These are phyloP conservation scores for Megalopta genalis DNA, from an alignment of 1,140 invertebrate species.

Conservation along the genomic window DNA sequence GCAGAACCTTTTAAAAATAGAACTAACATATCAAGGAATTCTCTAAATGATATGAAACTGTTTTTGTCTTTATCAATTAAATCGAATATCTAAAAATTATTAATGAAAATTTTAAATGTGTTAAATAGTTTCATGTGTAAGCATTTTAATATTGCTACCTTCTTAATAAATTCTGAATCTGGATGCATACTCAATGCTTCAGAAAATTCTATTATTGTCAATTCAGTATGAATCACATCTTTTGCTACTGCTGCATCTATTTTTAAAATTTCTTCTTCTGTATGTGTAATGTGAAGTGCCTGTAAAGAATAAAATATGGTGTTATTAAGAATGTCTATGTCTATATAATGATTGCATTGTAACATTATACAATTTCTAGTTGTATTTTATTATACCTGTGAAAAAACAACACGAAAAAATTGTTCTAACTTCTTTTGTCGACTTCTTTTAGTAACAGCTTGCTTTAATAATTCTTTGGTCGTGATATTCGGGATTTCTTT, in stretches of 20 bases:
- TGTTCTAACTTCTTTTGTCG: neutral
- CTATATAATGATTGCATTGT: neutral
- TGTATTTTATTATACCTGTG: neutral
- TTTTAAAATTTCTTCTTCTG: neutral
- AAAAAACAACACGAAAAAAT: neutral
- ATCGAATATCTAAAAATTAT: neutral
- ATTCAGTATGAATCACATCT: neutral
- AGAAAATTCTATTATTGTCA: neutral
- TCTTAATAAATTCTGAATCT: neutral
- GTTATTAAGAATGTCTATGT: neutral
- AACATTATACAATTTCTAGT: neutral
- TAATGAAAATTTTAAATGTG: neutral
- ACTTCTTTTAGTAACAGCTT: neutral
- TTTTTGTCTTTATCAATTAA: neutral
- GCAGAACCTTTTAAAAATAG: constrained; percentile 2
- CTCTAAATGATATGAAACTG: neutral
- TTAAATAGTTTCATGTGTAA: neutral
- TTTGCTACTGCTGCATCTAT: neutral
- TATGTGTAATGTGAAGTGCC: neutral
- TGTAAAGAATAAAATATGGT: neutral
- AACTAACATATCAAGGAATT: constrained; percentile 1
- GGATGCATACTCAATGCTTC: neutral
- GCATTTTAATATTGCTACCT: neutral
- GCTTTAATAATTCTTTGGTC: neutral
- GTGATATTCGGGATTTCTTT: neutral